These are phyloP conservation scores for Dendronephthya gigantea DNA, from an alignment of 64 coral and sea anemone genomes.

Conservation along the genomic window DNA sequence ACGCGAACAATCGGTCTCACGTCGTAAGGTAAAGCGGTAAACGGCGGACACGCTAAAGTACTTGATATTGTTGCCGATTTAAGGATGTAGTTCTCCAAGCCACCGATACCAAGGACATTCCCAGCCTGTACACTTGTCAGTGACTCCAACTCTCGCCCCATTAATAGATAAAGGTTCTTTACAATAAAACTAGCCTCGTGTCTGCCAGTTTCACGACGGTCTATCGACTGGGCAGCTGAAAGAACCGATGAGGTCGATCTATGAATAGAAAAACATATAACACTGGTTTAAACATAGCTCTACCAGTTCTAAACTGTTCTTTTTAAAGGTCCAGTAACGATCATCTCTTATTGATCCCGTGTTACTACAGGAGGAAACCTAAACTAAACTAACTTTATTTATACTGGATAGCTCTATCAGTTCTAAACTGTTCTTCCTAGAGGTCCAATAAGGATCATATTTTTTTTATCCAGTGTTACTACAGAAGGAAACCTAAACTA, in stretches of 20 bases:
- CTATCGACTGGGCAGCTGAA: neutral
- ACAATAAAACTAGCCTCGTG: constrained; percentile 56
- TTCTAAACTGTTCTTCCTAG: no score
- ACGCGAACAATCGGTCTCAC: constrained; percentile 83
- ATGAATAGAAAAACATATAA: neutral
- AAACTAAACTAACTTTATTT: no score
- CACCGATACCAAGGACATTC: constrained; percentile 77
- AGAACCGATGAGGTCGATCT: neutral
- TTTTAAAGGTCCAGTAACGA: no score
- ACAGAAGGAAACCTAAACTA: no score
- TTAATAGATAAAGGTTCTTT: constrained; percentile 80
- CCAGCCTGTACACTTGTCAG: constrained; percentile 73
- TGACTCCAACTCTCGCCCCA: constrained; percentile 82
- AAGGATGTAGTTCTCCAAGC: constrained; percentile 69
- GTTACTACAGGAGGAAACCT: no score
- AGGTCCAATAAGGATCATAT: no score
- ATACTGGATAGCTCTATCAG: no score
- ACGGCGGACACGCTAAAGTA: constrained; percentile 65
- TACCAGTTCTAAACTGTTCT: no score
- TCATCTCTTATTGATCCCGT: no score
- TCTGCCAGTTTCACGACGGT: neutral
- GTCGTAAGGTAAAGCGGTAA: constrained; percentile 71
- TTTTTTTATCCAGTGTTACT: no score
- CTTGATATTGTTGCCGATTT: constrained; percentile 96
- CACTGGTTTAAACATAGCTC: no score